phyloP scores from a whole-genome alignment of 1,140 invertebrate genomes.

The Drosophila ercepeae region DNA sequence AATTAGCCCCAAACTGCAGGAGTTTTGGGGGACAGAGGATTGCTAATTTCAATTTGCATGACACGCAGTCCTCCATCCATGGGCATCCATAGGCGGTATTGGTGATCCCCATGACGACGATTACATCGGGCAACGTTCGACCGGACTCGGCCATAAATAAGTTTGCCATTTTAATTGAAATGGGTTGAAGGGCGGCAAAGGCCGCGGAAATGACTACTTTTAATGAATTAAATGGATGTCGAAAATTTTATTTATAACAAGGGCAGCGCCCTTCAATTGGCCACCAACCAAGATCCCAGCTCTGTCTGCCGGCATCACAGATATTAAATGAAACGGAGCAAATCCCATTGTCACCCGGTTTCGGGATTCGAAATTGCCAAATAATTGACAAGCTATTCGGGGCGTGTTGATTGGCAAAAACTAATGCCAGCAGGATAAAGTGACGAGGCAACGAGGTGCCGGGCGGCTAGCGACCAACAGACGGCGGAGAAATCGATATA shows the following conservation, averaged over 20 bases:
- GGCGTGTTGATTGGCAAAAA: conserved; percentile 79
- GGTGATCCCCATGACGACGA: conserved; percentile 75
- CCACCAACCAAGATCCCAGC: conserved; percentile 26
- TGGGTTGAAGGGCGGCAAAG: conserved; percentile 15
- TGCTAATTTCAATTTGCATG: conserved; percentile 78
- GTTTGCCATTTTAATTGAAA: conserved; percentile 76
- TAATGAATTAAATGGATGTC: conserved; percentile 70
- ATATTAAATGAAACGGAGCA: conserved; percentile 78
- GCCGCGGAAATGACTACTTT: conserved; percentile 74
- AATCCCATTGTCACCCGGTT: conserved; percentile 76
- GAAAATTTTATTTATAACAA: conserved; percentile 80
- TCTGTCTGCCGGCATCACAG: conserved; percentile 35
- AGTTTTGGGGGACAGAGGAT: conserved; percentile 6
- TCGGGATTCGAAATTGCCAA: conserved; percentile 75
- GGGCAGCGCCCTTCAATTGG: conserved; percentile 27
- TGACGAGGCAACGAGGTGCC: neutral
- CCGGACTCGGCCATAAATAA: conserved; percentile 54
- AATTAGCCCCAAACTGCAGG: conserved; percentile 25
- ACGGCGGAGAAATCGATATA: conserved; percentile 65
- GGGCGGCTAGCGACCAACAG: conserved; percentile 1
- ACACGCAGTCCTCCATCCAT: conserved; percentile 54
- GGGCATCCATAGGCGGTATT: conserved; percentile 68
- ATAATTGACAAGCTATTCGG: conserved; percentile 81
- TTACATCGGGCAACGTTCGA: conserved; percentile 57
- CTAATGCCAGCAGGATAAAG: conserved; percentile 65